Conservation (phyloP, 2,888 invertebrate genomes). For the Cosmia trapezina region DNA sequence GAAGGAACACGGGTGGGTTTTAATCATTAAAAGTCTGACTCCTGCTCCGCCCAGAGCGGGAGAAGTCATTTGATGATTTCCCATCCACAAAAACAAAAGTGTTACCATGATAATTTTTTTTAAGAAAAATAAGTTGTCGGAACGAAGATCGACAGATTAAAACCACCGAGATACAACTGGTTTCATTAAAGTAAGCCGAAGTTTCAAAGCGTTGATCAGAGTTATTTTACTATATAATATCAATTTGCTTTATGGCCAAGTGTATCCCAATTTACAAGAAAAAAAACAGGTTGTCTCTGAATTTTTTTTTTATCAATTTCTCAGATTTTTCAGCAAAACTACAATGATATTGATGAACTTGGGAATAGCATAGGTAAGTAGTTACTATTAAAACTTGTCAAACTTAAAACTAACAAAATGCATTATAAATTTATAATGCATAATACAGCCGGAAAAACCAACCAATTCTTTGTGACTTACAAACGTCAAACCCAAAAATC, state of each 20-base stretch:
- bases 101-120: background rate
- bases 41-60: too few species aligned
- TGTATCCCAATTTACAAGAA: background rate
- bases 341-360: too few species aligned
- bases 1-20: too few species aligned
- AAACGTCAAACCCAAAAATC: background rate
- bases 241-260: background rate
- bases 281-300: background rate
- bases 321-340: background rate
- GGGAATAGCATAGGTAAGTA: too few species aligned
- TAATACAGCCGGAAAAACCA: background rate
- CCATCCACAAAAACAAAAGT: too few species aligned
- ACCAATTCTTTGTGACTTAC: background rate
- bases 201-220: background rate
- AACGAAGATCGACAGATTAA: background rate
- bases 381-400: too few species aligned
- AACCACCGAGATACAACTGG: background rate
- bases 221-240: background rate
- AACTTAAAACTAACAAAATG: background rate
- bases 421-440: too few species aligned
- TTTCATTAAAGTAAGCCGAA: background rate
- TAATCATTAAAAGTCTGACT: too few species aligned
- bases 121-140: background rate
- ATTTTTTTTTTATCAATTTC: background rate
- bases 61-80: too few species aligned